Evolutionary conservation across 1,140 invertebrate species (phyloP).

Genomic region (Patella vulgata): DNA sequence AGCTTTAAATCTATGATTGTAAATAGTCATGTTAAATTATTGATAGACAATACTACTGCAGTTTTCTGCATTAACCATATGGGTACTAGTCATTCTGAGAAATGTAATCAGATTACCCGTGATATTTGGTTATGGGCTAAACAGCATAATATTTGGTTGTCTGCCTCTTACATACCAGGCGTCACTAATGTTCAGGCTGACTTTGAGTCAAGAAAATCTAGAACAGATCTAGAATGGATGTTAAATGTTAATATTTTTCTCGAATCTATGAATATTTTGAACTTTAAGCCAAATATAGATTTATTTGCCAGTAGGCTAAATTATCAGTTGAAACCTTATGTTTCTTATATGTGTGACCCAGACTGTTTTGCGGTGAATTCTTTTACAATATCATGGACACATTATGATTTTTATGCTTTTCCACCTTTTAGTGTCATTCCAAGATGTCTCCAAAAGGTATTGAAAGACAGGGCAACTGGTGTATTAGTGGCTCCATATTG

Average conservation of each 20-base stretch:
- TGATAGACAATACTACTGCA: no score
- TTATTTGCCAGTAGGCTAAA: slow-evolving; percentile 36
- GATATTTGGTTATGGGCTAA: slow-evolving; percentile 32
- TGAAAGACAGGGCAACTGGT: slow-evolving; percentile 13
- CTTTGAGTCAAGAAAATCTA: slow-evolving; percentile 7
- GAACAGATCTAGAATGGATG: slow-evolving; percentile 30
- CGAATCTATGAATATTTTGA: not conserved
- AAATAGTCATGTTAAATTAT: no score
- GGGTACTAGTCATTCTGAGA: no score
- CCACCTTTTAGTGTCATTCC: slow-evolving; percentile 30
- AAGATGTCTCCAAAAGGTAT: slow-evolving; percentile 24
- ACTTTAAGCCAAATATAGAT: slow-evolving; percentile 15
- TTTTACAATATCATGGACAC: slow-evolving; percentile 24
- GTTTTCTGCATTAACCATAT: no score
- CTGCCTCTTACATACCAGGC: slow-evolving; percentile 20
- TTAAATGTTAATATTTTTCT: slow-evolving; percentile 11
- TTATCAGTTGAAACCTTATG: slow-evolving; percentile 17
- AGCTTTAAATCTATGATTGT: no score
- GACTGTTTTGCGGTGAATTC: slow-evolving; percentile 31
- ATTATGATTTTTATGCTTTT: slow-evolving; percentile 22
- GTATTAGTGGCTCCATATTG: slow-evolving; percentile 30
- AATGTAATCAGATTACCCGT: slow-evolving; percentile 24
- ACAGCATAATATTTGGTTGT: slow-evolving; percentile 24
- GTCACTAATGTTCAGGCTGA: slow-evolving; percentile 20
- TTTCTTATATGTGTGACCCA: slow-evolving; percentile 27